A percentile compares a stretch with the other conserved stretches of the same genome.
These are phyloP conservation scores for Asbolus verrucosus DNA, from an alignment of 1,140 invertebrate genomes.

Conservation along the genomic window DNA sequence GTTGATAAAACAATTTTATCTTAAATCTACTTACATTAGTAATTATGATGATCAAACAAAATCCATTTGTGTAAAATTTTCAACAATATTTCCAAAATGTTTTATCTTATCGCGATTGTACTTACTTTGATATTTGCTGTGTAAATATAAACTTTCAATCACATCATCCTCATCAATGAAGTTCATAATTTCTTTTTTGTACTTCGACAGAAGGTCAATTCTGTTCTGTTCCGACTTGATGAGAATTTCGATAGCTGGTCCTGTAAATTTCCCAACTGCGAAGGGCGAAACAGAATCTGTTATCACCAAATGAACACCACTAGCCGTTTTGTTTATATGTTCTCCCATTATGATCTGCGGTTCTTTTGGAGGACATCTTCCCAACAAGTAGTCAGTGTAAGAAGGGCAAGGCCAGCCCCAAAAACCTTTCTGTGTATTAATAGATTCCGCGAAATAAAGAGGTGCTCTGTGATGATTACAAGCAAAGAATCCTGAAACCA, in stretches of 20 bases:
- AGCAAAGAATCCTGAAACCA: slow-evolving; percentile 63
- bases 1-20: too few species aligned
- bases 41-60: too few species aligned
- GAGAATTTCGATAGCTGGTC: slow-evolving; percentile 57
- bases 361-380: slow-evolving; percentile 66
- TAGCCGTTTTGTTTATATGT: slow-evolving; percentile 45
- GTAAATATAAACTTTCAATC: slow-evolving; percentile 7
- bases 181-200: slow-evolving; percentile 47
- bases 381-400: slow-evolving; percentile 73
- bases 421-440: slow-evolving; percentile 76
- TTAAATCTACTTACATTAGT: too few species aligned
- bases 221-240: slow-evolving; percentile 48
- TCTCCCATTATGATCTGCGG: slow-evolving; percentile 62
- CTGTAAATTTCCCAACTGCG: slow-evolving; percentile 59
- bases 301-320: slow-evolving; percentile 62
- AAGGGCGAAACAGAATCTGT: slow-evolving; percentile 60
- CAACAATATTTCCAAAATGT: not conserved
- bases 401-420: slow-evolving; percentile 77
- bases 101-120: not conserved
- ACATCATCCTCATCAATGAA: slow-evolving; percentile 50
- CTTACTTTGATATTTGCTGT: not conserved
- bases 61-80: too few species aligned
- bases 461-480: slow-evolving; percentile 79
- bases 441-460: slow-evolving; percentile 80
- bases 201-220: slow-evolving; percentile 46